A percentile compares a stretch with the other conserved stretches of the same genome.
phyloP scores from a whole-genome alignment of 2,113 vertebrate species.

The Percina caprodes region DNA sequence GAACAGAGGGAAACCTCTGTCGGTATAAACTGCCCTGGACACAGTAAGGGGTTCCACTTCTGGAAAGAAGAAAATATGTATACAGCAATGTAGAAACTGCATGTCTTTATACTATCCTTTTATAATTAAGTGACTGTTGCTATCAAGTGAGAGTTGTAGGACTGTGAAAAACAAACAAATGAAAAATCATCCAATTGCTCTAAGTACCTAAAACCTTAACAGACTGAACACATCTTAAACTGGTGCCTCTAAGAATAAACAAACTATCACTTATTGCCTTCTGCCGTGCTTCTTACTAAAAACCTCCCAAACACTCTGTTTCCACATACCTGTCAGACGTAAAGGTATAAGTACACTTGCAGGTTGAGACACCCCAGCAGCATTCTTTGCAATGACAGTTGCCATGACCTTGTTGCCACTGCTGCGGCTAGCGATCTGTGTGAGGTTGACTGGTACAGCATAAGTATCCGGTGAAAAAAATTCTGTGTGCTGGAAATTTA shows the following conservation, averaged over 20 bases:
- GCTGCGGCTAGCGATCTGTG: conserved; percentile 32
- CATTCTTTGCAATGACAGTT: conserved; percentile 69
- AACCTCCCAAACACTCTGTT: background rate
- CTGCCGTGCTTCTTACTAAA: background rate
- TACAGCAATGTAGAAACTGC: background rate
- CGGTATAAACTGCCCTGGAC: conserved; percentile 33
- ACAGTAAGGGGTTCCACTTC: conserved; percentile 46
- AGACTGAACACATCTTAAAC: background rate
- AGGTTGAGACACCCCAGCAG: conserved; percentile 63
- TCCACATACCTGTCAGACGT: conserved; percentile 67
- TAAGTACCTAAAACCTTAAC: background rate
- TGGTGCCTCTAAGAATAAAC: background rate
- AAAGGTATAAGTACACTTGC: conserved; percentile 61
- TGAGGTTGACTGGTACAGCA: conserved; percentile 65
- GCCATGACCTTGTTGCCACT: conserved; percentile 54
- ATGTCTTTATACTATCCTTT: background rate
- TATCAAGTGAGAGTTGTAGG: background rate
- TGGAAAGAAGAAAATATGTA: conserved; percentile 44
- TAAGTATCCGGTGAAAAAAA: conserved; percentile 3
- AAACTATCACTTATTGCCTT: background rate
- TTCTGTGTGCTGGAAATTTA: conserved; percentile 37
- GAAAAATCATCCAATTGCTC: background rate
- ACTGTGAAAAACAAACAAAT: background rate
- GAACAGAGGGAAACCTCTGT: conserved; percentile 67
- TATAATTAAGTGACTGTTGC: background rate